Conservation (phyloP, 1,140 invertebrate species). For the Pogonomyrmex californicus region DNA sequence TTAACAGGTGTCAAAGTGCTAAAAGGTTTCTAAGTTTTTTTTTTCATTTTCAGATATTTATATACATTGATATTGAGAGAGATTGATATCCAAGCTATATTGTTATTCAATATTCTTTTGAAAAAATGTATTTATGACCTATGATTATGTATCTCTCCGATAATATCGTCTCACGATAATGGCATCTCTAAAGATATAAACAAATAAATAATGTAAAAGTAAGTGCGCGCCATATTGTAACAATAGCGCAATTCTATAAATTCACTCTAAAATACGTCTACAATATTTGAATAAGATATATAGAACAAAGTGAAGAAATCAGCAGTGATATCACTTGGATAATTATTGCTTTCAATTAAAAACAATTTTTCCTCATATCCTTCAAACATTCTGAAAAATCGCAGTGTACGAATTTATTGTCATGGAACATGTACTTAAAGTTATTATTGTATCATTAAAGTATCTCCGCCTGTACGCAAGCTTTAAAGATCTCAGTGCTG, state of each 20-base stretch:
- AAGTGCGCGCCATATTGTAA: neutral
- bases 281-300: neutral
- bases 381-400: conserved; percentile 9
- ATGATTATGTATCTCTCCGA: conserved; percentile 9
- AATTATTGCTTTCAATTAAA: conserved; percentile 20
- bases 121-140: neutral
- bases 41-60: conserved; percentile 7
- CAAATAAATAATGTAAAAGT: conserved; percentile 17
- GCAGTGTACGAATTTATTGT: conserved; percentile 45
- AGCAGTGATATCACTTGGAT: neutral
- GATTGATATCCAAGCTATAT: conserved; percentile 8
- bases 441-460: conserved; percentile 17
- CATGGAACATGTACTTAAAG: neutral
- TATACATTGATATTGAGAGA: neutral
- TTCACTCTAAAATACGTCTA: neutral
- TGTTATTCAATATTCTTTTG: conserved; percentile 4
- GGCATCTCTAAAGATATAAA: neutral
- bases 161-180: neutral
- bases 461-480: neutral
- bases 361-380: neutral
- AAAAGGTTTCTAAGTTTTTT: conserved; percentile 10
- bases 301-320: neutral
- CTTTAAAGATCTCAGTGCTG: neutral
- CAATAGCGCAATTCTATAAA: neutral
- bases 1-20: conserved; percentile 4